Evolutionary conservation across 35 echinoderm and acorn worm species (phyloP).

Genomic region (Heliocidaris tuberculata): DNA sequence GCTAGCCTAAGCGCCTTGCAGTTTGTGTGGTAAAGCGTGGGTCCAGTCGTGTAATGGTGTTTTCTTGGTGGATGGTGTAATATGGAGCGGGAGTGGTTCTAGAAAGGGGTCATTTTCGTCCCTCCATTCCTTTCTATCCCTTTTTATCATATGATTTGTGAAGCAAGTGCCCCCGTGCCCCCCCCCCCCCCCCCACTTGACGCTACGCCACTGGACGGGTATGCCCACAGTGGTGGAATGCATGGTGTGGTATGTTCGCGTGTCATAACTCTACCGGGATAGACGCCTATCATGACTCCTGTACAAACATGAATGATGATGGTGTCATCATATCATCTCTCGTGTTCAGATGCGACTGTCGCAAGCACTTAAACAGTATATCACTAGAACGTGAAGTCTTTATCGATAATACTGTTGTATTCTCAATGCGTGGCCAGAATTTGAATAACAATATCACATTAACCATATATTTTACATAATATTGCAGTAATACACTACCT

Average conservation of each 20-base stretch:
- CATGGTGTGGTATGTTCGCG: not conserved
- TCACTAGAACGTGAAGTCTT: too few species aligned
- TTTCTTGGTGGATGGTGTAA: too few species aligned
- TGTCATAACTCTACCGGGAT: not conserved
- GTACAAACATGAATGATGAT: not conserved
- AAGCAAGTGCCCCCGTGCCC: not conserved
- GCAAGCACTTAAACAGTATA: not conserved
- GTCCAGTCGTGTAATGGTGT: too few species aligned
- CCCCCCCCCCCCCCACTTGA: not conserved
- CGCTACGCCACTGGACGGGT: not conserved
- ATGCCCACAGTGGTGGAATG: not conserved
- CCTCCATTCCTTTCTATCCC: not conserved
- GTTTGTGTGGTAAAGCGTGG: too few species aligned
- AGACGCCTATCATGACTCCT: conserved; percentile 21
- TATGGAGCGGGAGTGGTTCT: too few species aligned
- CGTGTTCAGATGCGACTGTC: not conserved
- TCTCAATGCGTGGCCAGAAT: too few species aligned
- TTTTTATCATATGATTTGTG: not conserved
- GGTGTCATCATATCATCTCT: not conserved
- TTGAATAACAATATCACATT: too few species aligned
- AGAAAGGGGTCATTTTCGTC: too few species aligned
- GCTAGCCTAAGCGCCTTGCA: too few species aligned
- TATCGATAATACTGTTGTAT: too few species aligned
- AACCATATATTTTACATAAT: too few species aligned
- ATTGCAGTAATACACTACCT: too few species aligned